These are phyloP conservation scores for Coleophora flavipennella DNA, from an alignment of 2,888 invertebrate genomes.

Conservation along the genomic window DNA sequence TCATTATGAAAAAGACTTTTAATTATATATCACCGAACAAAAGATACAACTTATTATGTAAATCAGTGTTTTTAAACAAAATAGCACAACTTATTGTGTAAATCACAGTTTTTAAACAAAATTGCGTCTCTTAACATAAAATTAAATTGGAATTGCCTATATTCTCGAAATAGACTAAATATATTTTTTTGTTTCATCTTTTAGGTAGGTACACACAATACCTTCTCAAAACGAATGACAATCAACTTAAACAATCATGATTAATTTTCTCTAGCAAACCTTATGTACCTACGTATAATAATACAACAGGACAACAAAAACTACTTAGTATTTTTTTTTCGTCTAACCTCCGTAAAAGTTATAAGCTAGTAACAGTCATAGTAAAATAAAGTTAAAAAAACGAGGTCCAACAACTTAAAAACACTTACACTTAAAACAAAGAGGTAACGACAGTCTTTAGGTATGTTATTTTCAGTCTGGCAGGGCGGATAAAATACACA, in stretches of 20 bases:
- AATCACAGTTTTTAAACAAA: background rate
- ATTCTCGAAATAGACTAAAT: background rate
- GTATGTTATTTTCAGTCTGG: background rate
- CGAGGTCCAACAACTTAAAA: background rate
- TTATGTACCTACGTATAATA: background rate
- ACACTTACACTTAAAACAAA: too few relatives aligned
- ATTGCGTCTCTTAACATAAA: background rate
- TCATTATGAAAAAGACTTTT: background rate
- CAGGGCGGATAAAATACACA: background rate
- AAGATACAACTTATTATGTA: background rate
- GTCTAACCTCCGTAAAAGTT: background rate
- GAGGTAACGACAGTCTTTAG: too few relatives aligned
- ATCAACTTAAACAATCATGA: too few relatives aligned
- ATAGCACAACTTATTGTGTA: background rate
- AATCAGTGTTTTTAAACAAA: background rate
- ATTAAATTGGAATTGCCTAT: background rate
- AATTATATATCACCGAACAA: background rate
- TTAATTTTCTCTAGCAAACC: background rate
- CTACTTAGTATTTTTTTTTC: too few relatives aligned
- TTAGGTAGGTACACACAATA: too few relatives aligned
- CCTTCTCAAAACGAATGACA: too few relatives aligned
- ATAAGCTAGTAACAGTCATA: background rate
- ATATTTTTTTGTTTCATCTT: background rate
- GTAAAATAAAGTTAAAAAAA: background rate
- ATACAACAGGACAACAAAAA: background rate